These are phyloP conservation scores for Pandemis corylana DNA, from an alignment of 2,888 invertebrate species.

Conservation along the genomic window DNA sequence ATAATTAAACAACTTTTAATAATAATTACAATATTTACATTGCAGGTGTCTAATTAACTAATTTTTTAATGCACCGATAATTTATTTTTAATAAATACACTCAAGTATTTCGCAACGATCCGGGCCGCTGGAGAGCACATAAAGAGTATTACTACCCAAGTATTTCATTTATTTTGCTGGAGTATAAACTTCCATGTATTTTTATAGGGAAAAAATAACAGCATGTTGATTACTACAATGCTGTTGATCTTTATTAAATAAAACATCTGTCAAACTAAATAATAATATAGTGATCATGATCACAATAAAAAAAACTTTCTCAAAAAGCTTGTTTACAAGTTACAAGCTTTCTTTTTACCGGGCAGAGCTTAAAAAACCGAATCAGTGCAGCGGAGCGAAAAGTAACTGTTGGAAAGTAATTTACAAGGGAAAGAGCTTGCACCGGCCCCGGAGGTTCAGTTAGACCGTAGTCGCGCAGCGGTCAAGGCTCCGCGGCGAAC, in stretches of 20 bases:
- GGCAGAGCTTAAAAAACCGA: slow-evolving; percentile 48
- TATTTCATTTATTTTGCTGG: no score
- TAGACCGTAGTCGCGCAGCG: slow-evolving; percentile 76
- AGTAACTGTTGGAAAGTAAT: slow-evolving; percentile 82
- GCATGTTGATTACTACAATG: neutral
- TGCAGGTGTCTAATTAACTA: no score
- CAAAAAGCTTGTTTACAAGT: slow-evolving; percentile 42
- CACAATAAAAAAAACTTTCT: slow-evolving; percentile 36
- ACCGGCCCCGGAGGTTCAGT: slow-evolving; percentile 70
- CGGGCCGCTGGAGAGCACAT: no score
- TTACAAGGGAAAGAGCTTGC: slow-evolving; percentile 70
- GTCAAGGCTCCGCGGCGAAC: slow-evolving; percentile 76
- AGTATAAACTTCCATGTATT: no score
- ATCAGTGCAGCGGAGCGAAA: slow-evolving; percentile 81
- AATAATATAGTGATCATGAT: neutral
- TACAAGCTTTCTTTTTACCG: slow-evolving; percentile 33
- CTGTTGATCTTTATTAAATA: neutral
- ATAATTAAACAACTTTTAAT: no score
- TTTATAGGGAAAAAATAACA: no score
- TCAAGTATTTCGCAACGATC: no score
- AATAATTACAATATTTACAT: no score
- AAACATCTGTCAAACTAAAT: neutral
- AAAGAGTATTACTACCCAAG: no score
- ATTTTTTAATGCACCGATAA: no score
- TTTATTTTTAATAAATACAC: no score